A percentile compares a stretch with the other conserved stretches of the same genome.
Evolutionary conservation across 2,113 vertebrate species (phyloP).

Genomic region (Pteronura brasiliensis): DNA sequence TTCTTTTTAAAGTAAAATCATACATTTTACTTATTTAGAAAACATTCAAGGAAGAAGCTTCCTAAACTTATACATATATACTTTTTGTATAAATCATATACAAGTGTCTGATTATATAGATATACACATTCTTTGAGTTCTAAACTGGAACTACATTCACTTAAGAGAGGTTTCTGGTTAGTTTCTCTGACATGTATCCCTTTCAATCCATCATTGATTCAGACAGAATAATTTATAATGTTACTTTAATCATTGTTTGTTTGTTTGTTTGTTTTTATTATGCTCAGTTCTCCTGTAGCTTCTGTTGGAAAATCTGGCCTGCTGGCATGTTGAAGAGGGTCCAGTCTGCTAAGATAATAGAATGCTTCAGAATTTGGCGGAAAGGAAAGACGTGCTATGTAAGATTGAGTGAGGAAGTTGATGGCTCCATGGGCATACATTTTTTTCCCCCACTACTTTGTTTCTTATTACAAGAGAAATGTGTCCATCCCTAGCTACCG

Average conservation of each 20-base stretch:
- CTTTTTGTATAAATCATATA: not conserved
- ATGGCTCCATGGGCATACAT: not conserved
- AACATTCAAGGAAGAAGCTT: not conserved
- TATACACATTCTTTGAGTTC: not conserved
- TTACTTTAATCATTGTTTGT: too few species aligned
- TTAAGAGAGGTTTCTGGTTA: not conserved
- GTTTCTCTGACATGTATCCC: not conserved
- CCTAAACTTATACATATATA: not conserved
- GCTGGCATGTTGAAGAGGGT: not conserved
- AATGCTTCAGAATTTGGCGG: conserved; percentile 1
- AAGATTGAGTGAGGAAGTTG: conserved; percentile 20
- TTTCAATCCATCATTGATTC: not conserved
- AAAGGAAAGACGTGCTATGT: conserved; percentile 7
- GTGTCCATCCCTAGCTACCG: not conserved
- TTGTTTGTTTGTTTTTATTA: too few species aligned
- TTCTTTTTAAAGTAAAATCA: not conserved
- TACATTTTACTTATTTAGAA: not conserved
- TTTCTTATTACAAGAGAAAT: conserved; percentile 22
- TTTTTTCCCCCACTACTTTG: not conserved
- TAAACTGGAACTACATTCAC: not conserved
- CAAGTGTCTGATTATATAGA: not conserved
- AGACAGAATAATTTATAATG: not conserved
- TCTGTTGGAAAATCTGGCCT: not conserved
- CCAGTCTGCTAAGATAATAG: conserved; percentile 18
- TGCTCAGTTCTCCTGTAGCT: too few species aligned